Evolutionary conservation across 2,797 vertebrate genomes (phyloP).

Genomic region (Thripadectes ignobilis): DNA sequence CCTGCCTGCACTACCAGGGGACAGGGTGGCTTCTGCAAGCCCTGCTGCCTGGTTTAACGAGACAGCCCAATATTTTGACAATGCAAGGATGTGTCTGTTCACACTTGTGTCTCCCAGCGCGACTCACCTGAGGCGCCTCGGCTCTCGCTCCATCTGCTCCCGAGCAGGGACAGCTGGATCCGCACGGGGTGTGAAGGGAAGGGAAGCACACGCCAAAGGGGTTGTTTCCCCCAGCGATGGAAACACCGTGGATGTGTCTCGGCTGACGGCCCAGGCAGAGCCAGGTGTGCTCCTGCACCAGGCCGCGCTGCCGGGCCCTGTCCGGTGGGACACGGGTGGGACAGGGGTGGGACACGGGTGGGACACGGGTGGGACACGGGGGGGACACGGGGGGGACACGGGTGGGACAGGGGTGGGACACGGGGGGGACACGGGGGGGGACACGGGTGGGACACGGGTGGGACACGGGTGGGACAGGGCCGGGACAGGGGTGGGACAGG

Average conservation of each 20-base stretch:
- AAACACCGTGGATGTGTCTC: not conserved
- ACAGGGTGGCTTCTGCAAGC: not conserved
- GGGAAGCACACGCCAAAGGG: not conserved
- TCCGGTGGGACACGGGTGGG: not conserved
- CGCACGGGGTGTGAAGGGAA: not conserved
- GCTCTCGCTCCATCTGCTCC: constrained; percentile 13
- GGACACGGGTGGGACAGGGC: no score
- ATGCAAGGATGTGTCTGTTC: not conserved
- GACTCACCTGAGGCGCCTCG: constrained; percentile 28
- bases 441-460: no score
- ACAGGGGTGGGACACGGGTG: no score
- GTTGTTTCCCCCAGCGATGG: not conserved
- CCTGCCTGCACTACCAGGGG: not conserved
- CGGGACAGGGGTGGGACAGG: no score
- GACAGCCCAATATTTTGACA: constrained; percentile 30
- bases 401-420: no score
- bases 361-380: no score
- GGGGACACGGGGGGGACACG: no score
- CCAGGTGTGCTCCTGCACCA: not conserved
- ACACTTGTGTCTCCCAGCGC: constrained; percentile 5
- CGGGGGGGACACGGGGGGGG: no score
- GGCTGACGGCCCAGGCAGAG: not conserved
- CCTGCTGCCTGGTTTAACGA: not conserved
- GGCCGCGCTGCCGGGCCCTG: rapidly evolving
- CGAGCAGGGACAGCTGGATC: not conserved